Evolutionary conservation across 2,113 vertebrate species (phyloP).

Genomic region (Sinocyclocheilus maitianheensis): DNA sequence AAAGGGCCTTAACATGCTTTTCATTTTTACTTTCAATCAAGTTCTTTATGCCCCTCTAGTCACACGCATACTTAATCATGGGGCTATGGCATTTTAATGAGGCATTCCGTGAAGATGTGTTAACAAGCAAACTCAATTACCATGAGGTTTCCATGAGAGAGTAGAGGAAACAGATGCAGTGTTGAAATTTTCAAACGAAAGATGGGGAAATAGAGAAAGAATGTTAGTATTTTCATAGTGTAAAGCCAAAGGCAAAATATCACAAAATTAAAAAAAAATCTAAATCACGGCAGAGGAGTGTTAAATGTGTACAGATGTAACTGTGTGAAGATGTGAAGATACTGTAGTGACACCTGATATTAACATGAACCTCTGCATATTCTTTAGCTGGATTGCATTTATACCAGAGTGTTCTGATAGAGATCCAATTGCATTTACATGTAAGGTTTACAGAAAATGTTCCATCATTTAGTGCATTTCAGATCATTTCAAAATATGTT

Average conservation of each 20-base stretch:
- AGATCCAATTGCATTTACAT: not conserved
- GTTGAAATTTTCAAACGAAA: not conserved
- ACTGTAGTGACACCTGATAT: not conserved
- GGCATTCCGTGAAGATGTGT: conserved; percentile 41
- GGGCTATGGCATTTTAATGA: conserved; percentile 56
- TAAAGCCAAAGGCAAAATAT: conserved; percentile 4
- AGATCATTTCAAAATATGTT: not conserved
- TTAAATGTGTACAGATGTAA: not conserved
- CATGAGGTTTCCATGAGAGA: conserved; percentile 4
- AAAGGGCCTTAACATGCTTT: conserved; percentile 3
- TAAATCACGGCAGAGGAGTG: not conserved
- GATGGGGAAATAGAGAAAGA: not conserved
- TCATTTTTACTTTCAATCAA: conserved; percentile 29
- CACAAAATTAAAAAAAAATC: not conserved
- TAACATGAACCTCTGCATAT: not conserved
- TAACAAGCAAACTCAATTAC: conserved; percentile 60
- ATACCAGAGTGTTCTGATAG: not conserved
- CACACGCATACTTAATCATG: conserved; percentile 62
- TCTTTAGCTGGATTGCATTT: not conserved
- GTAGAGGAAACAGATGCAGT: conserved; percentile 20
- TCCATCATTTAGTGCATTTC: not conserved
- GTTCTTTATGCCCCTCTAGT: conserved; percentile 48
- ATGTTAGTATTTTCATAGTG: not conserved
- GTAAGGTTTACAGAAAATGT: not conserved
- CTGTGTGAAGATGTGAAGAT: not conserved